A percentile compares a stretch with the other conserved stretches of the same genome.
phyloP scores from a whole-genome alignment of 2,797 vertebrate genomes.

The Hoplostethus atlanticus region DNA sequence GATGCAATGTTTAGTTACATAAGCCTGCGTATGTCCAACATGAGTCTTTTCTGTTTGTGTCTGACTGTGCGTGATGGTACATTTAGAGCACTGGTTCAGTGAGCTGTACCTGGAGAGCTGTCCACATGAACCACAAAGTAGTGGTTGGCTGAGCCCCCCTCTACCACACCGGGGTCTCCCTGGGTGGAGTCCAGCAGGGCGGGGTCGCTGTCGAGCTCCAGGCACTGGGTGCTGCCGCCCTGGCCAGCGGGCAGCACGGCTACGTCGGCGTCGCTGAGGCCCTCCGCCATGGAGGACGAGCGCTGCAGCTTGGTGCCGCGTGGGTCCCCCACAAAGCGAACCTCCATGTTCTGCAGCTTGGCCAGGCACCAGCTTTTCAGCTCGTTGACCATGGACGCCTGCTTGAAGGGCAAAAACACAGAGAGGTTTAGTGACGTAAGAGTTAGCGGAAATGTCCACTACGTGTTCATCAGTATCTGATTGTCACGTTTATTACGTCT shows the following conservation, averaged over 20 bases:
- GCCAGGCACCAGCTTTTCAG: constrained; percentile 96
- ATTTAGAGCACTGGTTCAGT: background rate
- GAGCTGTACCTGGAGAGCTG: constrained; percentile 76
- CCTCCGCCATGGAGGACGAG: constrained; percentile 81
- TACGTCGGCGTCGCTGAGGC: constrained; percentile 73
- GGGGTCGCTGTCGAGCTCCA: constrained; percentile 59
- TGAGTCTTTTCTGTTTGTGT: constrained; percentile 10
- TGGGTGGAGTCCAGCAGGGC: constrained; percentile 53
- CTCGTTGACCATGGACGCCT: constrained; percentile 91
- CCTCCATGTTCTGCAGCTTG: constrained; percentile 94
- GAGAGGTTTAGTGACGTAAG: background rate
- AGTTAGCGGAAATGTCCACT: background rate
- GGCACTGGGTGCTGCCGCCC: constrained; percentile 49
- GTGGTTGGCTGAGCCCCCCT: constrained; percentile 78
- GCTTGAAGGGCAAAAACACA: constrained; percentile 51
- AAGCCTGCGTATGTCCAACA: constrained; percentile 31
- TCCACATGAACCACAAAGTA: constrained; percentile 85
- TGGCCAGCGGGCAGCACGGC: constrained; percentile 9
- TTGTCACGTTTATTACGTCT: background rate
- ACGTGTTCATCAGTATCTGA: background rate
- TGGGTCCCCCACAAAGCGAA: constrained; percentile 87
- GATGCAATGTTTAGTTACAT: constrained; percentile 37
- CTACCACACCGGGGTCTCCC: constrained; percentile 57
- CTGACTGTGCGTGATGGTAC: background rate
- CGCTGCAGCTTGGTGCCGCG: constrained; percentile 49